A percentile compares a stretch with the other conserved stretches of the same genome.
Evolutionary conservation across 2,113 vertebrate species (phyloP).

Genomic region (Anhinga anhinga): DNA sequence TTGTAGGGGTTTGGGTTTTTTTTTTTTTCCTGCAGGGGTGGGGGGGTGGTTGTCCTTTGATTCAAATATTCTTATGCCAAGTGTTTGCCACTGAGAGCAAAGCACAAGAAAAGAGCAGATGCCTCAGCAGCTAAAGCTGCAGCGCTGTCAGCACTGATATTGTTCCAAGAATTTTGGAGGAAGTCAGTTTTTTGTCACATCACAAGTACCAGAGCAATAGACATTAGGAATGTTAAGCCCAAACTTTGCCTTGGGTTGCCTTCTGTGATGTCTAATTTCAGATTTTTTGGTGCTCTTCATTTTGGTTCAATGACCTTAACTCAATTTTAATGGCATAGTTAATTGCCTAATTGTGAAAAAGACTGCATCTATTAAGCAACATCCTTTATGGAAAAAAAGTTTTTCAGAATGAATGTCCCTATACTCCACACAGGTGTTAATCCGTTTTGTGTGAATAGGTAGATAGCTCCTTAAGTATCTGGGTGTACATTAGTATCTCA

Average conservation of each 20-base stretch:
- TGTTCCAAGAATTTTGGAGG: not conserved
- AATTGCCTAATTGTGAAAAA: not conserved
- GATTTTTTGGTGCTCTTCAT: not conserved
- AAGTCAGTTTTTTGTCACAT: not conserved
- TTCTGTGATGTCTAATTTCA: not conserved
- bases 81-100: not conserved
- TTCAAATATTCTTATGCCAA: not conserved
- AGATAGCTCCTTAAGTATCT: not conserved
- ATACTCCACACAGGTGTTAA: not conserved
- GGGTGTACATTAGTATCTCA: not conserved
- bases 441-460: not conserved
- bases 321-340: not conserved
- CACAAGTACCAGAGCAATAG: not conserved
- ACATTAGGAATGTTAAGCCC: not conserved
- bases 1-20: too few species aligned
- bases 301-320: not conserved
- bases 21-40: not conserved
- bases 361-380: not conserved
- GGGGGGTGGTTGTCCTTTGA: not conserved
- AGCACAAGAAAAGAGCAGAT: not conserved
- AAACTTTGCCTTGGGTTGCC: not conserved
- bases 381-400: not conserved
- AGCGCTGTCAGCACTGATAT: not conserved
- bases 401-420: too few species aligned
- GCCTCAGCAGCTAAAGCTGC: not conserved